Percentiles rank a stretch among this genome's conserved stretches.
Conservation (phyloP, 92 coral and sea anemone genomes). For the Actinernus sp. region DNA sequence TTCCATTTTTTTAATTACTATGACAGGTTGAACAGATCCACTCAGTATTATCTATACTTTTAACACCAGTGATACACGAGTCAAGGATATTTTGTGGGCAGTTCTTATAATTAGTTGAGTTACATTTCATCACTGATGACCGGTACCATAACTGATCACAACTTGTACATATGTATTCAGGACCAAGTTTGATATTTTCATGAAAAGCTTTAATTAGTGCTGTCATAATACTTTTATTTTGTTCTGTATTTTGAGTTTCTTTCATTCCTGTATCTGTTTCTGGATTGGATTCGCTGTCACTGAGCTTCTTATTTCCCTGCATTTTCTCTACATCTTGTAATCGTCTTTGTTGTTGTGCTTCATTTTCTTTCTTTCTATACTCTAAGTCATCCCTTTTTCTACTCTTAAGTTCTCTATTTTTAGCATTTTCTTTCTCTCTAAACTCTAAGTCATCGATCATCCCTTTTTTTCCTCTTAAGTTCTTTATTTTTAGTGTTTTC, state of each 20-base stretch:
- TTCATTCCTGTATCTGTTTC: neutral
- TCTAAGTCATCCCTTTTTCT: neutral
- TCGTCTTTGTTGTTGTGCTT: no score
- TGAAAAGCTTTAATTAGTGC: slow-evolving; percentile 57
- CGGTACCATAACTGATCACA: slow-evolving; percentile 72
- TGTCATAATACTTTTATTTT: neutral
- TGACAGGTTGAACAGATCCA: slow-evolving; percentile 64
- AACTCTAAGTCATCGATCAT: no score
- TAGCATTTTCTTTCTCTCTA: slow-evolving; percentile 1
- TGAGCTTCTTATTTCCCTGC: no score
- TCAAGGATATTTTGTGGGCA: slow-evolving; percentile 27
- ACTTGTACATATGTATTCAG: slow-evolving; percentile 70
- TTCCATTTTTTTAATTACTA: slow-evolving; percentile 28
- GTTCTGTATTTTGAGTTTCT: neutral
- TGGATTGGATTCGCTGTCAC: no score
- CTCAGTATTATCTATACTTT: slow-evolving; percentile 54
- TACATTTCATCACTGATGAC: slow-evolving; percentile 49
- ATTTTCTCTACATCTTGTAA: no score
- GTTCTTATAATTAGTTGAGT: slow-evolving; percentile 21
- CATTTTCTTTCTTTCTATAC: slow-evolving; percentile 1
- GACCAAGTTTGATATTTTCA: slow-evolving; percentile 56
- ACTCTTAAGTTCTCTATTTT: slow-evolving; percentile 6
- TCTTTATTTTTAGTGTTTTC: neutral
- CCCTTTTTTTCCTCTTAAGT: neutral
- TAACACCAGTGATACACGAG: slow-evolving; percentile 37